Percentiles rank a stretch among this genome's conserved stretches.
These are phyloP conservation scores for Tragelaphus buxtoni DNA, from an alignment of 2,113 vertebrate genomes.

Conservation along the genomic window DNA sequence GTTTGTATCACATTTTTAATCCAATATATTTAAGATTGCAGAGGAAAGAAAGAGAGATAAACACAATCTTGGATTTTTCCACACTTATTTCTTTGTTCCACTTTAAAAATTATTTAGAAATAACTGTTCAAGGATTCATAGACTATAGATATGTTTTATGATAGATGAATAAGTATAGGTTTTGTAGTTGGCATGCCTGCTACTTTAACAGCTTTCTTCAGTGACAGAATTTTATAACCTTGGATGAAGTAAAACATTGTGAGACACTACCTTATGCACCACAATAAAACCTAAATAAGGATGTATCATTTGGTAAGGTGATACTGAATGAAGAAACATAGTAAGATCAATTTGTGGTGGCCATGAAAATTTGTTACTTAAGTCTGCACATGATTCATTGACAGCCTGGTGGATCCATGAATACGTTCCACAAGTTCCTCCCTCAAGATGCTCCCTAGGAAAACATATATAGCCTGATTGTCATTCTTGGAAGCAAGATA, in stretches of 20 bases:
- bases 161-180: slow-evolving; percentile 2
- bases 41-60: neutral
- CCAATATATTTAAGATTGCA: neutral
- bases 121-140: neutral
- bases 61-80: neutral
- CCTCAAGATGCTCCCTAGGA: neutral
- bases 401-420: neutral
- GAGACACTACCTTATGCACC: neutral
- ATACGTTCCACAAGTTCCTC: neutral
- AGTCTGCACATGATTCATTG: neutral
- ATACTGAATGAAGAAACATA: neutral
- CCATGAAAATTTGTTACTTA: neutral
- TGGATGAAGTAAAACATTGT: slow-evolving; percentile 5
- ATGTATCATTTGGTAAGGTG: neutral
- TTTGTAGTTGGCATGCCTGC: neutral
- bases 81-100: neutral
- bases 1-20: neutral
- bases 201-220: slow-evolving; percentile 29
- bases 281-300: neutral
- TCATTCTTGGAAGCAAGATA: neutral
- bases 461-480: neutral
- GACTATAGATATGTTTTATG: slow-evolving; percentile 2
- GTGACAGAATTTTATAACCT: neutral
- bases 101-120: slow-evolving; percentile 34
- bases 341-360: neutral